Conservation (phyloP, 2,113 vertebrate genomes). For the Ariopsis seemanni region DNA sequence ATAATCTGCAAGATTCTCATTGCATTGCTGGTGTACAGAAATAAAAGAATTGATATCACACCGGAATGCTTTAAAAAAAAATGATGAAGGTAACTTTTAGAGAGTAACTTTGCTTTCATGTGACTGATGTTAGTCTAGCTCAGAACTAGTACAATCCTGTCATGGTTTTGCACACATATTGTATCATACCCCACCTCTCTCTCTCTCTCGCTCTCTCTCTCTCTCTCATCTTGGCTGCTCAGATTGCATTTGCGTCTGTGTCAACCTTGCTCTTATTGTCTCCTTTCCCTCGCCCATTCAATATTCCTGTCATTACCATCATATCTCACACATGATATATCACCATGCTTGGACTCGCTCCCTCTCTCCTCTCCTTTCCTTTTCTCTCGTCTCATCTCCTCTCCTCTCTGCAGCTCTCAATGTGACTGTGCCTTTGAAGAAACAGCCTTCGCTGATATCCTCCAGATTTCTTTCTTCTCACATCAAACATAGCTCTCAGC, state of each 20-base stretch:
- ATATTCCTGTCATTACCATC: conserved; percentile 48
- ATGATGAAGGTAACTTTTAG: conserved; percentile 1
- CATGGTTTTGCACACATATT: conserved; percentile 42
- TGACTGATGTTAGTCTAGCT: conserved; percentile 10
- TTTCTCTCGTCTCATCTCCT: conserved; percentile 40
- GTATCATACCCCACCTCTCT: conserved; percentile 28
- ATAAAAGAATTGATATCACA: not conserved
- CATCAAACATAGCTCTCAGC: conserved; percentile 53
- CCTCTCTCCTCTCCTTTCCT: conserved; percentile 37
- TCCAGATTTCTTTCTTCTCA: conserved; percentile 64
- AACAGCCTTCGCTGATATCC: conserved; percentile 47
- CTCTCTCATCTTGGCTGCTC: conserved; percentile 35
- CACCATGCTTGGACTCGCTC: conserved; percentile 50
- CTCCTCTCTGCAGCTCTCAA: conserved; percentile 50
- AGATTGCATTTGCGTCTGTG: conserved; percentile 41
- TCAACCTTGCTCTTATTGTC: conserved; percentile 54
- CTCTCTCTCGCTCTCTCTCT: conserved; percentile 51
- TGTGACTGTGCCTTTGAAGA: conserved; percentile 64
- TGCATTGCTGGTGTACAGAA: not conserved
- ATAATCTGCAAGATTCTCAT: not conserved
- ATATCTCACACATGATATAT: conserved; percentile 48
- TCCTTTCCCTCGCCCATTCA: conserved; percentile 7
- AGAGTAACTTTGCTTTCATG: conserved; percentile 3
- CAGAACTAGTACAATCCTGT: conserved; percentile 3
- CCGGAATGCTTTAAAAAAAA: not conserved